These are phyloP conservation scores for Herpailurus yagouaroundi DNA, from an alignment of 2,113 vertebrate species.

Conservation along the genomic window DNA sequence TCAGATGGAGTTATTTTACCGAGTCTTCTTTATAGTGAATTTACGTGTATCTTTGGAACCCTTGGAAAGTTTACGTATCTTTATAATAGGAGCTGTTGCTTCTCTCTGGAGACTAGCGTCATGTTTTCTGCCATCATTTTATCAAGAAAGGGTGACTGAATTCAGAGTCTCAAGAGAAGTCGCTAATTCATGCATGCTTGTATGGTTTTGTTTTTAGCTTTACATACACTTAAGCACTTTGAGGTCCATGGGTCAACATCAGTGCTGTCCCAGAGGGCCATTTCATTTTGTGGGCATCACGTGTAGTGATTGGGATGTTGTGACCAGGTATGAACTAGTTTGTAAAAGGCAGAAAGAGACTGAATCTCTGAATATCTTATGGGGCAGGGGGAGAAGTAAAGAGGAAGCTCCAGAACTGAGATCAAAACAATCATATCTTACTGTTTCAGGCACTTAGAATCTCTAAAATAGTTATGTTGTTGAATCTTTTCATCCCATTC, in stretches of 20 bases:
- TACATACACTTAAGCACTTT: background rate
- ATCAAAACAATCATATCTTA: background rate
- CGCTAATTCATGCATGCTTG: background rate
- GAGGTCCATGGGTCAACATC: background rate
- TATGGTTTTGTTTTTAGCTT: background rate
- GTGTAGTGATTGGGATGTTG: background rate
- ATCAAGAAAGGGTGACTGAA: background rate
- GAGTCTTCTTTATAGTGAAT: background rate
- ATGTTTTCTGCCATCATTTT: slow-evolving; percentile 27
- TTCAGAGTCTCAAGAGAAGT: background rate
- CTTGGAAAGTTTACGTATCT: background rate
- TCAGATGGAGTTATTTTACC: background rate
- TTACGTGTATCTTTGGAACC: background rate
- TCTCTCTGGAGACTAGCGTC: background rate
- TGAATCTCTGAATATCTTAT: background rate
- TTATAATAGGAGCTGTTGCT: background rate
- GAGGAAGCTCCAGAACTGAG: background rate
- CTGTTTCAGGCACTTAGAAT: background rate
- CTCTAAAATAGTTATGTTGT: background rate
- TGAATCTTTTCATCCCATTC: background rate
- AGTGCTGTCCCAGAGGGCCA: background rate
- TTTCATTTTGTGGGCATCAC: background rate
- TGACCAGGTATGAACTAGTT: background rate
- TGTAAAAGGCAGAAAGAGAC: background rate
- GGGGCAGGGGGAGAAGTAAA: rapidly evolving